A percentile compares a stretch with the other conserved stretches of the same genome.
These are phyloP conservation scores for Leptopilina boulardi DNA, from an alignment of 1,140 invertebrate species.

Conservation along the genomic window DNA sequence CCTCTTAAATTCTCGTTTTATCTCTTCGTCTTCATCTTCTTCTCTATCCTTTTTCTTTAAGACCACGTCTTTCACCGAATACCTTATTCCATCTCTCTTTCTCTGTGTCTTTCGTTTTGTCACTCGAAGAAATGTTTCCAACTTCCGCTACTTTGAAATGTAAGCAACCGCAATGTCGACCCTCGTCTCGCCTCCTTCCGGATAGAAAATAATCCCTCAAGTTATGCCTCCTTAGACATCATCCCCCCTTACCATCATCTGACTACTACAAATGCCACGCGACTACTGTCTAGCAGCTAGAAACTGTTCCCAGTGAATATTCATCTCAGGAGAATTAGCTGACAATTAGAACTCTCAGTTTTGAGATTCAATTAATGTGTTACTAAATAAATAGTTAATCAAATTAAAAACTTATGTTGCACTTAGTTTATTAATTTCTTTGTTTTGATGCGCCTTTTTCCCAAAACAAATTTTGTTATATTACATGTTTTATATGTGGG, in stretches of 20 bases:
- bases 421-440: background rate
- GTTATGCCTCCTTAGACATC: constrained; percentile 16
- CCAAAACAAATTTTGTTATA: too few relatives aligned
- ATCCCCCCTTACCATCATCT: background rate
- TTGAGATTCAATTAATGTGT: background rate
- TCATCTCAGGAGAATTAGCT: background rate
- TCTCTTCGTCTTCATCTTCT: background rate
- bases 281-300: background rate
- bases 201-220: constrained; percentile 39
- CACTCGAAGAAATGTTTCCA: constrained; percentile 44
- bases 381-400: background rate
- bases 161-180: constrained; percentile 42
- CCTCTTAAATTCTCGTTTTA: background rate
- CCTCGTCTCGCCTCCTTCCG: constrained; percentile 33
- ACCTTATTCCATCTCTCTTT: background rate
- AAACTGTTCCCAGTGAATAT: constrained; percentile 7
- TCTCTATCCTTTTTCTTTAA: background rate
- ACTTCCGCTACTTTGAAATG: constrained; percentile 38
- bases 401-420: background rate
- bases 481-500: too few relatives aligned
- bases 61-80: too few relatives aligned
- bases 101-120: constrained; percentile 1
- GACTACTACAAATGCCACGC: background rate
- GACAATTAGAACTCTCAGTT: background rate
- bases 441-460: too few relatives aligned